Base-by-base conservation (phyloP, 92 coral and sea anemone genomes). In the Porites divaricata region DNA sequence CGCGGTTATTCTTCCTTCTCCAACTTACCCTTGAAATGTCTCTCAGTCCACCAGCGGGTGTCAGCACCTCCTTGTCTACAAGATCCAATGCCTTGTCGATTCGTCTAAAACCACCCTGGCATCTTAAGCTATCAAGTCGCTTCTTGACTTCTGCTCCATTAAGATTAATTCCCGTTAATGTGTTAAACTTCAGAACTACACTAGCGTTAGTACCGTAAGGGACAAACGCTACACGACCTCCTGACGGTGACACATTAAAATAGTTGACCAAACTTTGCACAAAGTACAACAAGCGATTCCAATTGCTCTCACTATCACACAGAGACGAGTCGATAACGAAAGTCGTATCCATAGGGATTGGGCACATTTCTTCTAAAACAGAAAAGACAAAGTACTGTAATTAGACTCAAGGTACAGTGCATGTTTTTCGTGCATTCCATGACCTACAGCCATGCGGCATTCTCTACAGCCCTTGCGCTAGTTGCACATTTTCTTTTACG, bases 51-150 rank as follows among this genome's bases (percentile, higher is more conserved):
- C 83, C 88, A 51, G 61, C 65, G 16, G 87, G 79, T 84, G 76
- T 92, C 68, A 92, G 86, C 91, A 92, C 87, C 72, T 92, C 93
- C 85, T 85, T 92, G 58, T 91, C 81, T 15, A 90, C 95, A 87
- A 89, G 69, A 51, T 81, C 84, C 11, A 64, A 64, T 64, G 69
- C 69, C 21, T 64, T 64, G 21, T 28, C 54, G 22, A 28, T 81
- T 70, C 91, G 25, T 22, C 69, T n/a, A 11, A 26, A 64, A 21
- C 69, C 69, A 64, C 69, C 69, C 69, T 25, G 83, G 76, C 69
- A 64, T 26, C 23, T 25, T 22, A 64, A 13, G 26, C n/a, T 14
- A 64, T 20, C 69, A 64, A 64, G 22, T n/a, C 69, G 69, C 21
- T 26, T 64, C 2, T 64, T 64, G 26, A 64, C 69, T 64, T 64